Conservation (phyloP, 2,888 invertebrate species). For the Epistrophella euchroma region DNA sequence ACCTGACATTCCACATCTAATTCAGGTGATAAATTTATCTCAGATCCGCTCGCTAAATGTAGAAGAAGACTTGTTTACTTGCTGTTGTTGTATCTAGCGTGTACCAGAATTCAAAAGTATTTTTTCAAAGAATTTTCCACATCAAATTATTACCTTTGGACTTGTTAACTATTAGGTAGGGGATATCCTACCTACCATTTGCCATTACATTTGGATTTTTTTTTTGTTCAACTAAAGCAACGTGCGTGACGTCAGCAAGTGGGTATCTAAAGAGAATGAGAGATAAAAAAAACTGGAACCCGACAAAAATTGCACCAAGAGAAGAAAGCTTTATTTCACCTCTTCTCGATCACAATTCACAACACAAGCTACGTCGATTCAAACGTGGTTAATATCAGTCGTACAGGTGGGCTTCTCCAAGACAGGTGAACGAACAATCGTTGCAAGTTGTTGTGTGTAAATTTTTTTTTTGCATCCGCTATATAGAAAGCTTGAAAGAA, state of each 20-base stretch:
- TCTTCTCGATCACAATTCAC: conserved; percentile 23
- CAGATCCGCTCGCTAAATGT: conserved; percentile 13
- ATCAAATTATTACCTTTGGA: conserved; percentile 32
- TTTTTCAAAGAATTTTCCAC: conserved; percentile 43
- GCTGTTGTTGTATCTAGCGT: conserved; percentile 9
- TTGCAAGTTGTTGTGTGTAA: conserved; percentile 44
- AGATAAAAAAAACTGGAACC: neutral
- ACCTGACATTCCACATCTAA: neutral
- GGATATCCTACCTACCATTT: conserved; percentile 33
- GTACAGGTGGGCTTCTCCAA: conserved; percentile 73
- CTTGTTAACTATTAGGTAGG: conserved; percentile 20
- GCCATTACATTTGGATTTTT: conserved; percentile 17
- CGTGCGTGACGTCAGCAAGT: conserved; percentile 57
- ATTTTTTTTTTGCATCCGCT: conserved; percentile 18
- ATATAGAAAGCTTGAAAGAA: conserved; percentile 68
- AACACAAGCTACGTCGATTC: conserved; percentile 39
- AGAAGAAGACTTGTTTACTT: conserved; percentile 50
- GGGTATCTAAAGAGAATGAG: conserved; percentile 43
- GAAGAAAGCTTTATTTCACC: conserved; percentile 66
- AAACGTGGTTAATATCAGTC: conserved; percentile 71
- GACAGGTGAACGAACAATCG: conserved; percentile 70
- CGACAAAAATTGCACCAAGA: conserved; percentile 35
- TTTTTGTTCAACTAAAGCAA: neutral
- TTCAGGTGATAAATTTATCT: conserved; percentile 49
- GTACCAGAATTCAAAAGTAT: conserved; percentile 19